A percentile compares a stretch with the other conserved stretches of the same genome.
These are phyloP conservation scores for Matsumyia berberina DNA, from an alignment of 2,888 invertebrate genomes.

Conservation along the genomic window DNA sequence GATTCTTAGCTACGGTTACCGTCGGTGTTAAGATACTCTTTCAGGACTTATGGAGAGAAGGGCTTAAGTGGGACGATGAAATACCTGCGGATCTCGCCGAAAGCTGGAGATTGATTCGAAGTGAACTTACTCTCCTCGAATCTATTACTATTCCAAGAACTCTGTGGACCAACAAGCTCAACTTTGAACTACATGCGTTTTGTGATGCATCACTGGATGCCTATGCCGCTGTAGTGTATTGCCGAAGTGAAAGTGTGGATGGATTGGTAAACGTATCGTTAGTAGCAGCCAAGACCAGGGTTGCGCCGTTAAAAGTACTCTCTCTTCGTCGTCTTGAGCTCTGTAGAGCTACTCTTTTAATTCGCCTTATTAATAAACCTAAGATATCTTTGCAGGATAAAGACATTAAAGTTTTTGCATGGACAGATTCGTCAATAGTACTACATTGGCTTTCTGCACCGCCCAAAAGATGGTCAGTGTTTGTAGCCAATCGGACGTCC, in stretches of 20 bases:
- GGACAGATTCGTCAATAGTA: neutral
- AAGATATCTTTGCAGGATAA: slow-evolving; percentile 29
- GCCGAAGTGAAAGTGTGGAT: slow-evolving; percentile 3
- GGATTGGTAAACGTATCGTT: neutral
- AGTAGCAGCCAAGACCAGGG: slow-evolving; percentile 45
- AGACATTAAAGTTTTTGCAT: neutral
- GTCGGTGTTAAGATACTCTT: too few species aligned
- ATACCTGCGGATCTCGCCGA: too few species aligned
- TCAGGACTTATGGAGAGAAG: too few species aligned
- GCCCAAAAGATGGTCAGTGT: slow-evolving; percentile 33
- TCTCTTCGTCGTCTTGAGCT: slow-evolving; percentile 58
- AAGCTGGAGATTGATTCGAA: too few species aligned
- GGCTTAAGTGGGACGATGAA: too few species aligned
- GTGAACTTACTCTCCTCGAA: too few species aligned
- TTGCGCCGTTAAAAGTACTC: slow-evolving; percentile 47
- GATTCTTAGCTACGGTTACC: too few species aligned
- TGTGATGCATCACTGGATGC: slow-evolving; percentile 46
- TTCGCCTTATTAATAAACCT: slow-evolving; percentile 30
- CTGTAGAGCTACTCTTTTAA: slow-evolving; percentile 52
- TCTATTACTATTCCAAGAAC: neutral
- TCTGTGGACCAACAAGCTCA: slow-evolving; percentile 9
- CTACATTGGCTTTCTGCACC: neutral
- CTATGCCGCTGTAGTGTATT: slow-evolving; percentile 45
- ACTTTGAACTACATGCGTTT: slow-evolving; percentile 34
- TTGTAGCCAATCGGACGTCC: slow-evolving; percentile 64